Conservation (phyloP, 2,888 invertebrate species). For the Eristalis intricaria region DNA sequence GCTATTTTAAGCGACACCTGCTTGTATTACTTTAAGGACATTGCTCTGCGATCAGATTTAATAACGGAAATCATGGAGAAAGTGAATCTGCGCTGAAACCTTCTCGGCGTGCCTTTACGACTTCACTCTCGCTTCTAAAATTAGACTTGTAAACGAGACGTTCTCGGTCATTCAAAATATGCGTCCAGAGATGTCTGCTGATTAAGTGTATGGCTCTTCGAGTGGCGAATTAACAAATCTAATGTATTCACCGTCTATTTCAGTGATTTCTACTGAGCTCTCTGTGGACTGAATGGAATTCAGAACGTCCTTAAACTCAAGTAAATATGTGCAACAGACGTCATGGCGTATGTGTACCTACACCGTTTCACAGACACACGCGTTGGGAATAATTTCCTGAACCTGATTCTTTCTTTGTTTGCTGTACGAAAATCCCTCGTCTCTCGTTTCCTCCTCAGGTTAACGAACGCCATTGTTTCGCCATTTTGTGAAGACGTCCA, state of each 20-base stretch:
- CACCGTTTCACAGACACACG: neutral
- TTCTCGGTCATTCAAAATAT: neutral
- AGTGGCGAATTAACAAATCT: neutral
- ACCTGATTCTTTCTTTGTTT: slow-evolving; percentile 40
- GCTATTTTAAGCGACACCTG: slow-evolving; percentile 68
- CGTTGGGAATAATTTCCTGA: neutral
- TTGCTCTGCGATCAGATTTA: slow-evolving; percentile 22
- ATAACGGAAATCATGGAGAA: neutral
- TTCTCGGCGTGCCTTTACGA: neutral
- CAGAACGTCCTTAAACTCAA: neutral
- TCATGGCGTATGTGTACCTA: neutral
- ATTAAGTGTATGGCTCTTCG: neutral
- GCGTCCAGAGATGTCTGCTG: neutral
- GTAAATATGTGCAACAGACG: neutral
- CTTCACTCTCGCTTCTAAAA: neutral
- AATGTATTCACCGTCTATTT: neutral
- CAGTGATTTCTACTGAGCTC: neutral
- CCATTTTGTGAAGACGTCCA: neutral
- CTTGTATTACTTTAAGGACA: slow-evolving; percentile 57
- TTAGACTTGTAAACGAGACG: neutral
- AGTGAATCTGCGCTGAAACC: neutral
- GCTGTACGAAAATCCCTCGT: neutral
- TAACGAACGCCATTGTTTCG: slow-evolving; percentile 27
- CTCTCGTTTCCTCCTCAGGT: slow-evolving; percentile 27
- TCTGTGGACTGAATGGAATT: neutral